Percentiles rank a stretch among this genome's conserved stretches.
These are phyloP conservation scores for Rallus crepitans DNA, from an alignment of 2,797 vertebrate genomes.

Conservation along the genomic window DNA sequence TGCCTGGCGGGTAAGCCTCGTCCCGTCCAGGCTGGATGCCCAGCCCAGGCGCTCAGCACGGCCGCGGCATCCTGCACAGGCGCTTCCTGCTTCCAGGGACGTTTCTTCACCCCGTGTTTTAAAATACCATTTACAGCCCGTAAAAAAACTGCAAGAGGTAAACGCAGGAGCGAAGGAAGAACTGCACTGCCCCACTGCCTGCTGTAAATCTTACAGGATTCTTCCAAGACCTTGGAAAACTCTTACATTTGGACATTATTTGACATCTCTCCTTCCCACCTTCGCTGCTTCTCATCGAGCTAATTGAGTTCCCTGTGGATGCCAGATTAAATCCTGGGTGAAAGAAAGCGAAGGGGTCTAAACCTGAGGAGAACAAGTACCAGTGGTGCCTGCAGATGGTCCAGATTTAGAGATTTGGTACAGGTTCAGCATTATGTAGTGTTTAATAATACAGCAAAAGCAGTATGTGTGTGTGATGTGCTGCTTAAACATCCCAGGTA, in stretches of 20 bases:
- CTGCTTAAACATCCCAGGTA: neutral
- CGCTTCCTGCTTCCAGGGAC: accelerated
- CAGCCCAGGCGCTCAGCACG: accelerated
- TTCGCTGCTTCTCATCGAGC: neutral
- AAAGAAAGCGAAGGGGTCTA: neutral
- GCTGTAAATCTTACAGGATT: neutral
- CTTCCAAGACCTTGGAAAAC: accelerated
- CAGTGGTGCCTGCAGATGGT: neutral
- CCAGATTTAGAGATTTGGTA: neutral
- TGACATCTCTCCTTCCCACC: neutral
- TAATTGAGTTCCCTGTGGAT: neutral
- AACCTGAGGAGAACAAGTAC: neutral
- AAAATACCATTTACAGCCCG: accelerated
- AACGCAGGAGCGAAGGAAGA: neutral
- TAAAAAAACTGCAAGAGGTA: neutral
- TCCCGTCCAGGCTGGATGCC: neutral
- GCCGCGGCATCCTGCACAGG: accelerated
- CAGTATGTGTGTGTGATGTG: accelerated
- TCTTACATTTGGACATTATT: accelerated
- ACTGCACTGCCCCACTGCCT: accelerated
- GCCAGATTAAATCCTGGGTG: neutral
- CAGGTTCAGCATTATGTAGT: too few species aligned
- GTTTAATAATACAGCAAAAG: neutral
- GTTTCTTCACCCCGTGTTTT: accelerated
- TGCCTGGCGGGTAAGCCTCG: accelerated